Evolutionary conservation across 2,113 vertebrate genomes (phyloP).

Genomic region (Ellobius talpinus): DNA sequence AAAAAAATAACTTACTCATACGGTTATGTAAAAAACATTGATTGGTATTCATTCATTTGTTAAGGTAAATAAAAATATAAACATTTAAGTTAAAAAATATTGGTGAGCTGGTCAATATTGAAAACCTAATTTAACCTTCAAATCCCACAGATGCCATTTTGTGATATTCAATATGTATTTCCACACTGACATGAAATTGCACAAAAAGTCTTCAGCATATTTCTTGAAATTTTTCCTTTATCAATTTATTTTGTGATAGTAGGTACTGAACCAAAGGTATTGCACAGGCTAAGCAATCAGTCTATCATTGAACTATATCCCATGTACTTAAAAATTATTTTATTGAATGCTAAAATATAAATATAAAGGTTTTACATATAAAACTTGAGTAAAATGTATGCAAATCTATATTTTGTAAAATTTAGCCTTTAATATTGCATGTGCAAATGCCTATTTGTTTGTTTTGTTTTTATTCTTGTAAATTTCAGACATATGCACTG

Average conservation of each 20-base stretch:
- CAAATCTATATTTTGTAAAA: neutral
- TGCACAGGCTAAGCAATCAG: neutral
- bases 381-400: conserved; percentile 1
- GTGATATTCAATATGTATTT: neutral
- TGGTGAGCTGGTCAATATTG: neutral
- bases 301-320: neutral
- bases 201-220: neutral
- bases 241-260: neutral
- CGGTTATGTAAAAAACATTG: neutral
- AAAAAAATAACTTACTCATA: conserved; percentile 7
- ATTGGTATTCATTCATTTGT: neutral
- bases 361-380: neutral
- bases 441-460: neutral
- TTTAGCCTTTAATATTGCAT: conserved; percentile 3
- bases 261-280: too few relatives aligned
- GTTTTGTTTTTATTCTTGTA: neutral
- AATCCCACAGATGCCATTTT: neutral
- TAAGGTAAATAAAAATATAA: neutral
- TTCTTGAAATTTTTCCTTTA: conserved; percentile 39
- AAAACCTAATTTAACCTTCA: neutral
- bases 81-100: neutral
- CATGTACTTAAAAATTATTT: neutral
- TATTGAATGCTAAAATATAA: neutral
- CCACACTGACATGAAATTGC: neutral
- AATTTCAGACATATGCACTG: neutral